Evolutionary conservation across 2,113 vertebrate species (phyloP).

Genomic region (Vulpes lagopus): DNA sequence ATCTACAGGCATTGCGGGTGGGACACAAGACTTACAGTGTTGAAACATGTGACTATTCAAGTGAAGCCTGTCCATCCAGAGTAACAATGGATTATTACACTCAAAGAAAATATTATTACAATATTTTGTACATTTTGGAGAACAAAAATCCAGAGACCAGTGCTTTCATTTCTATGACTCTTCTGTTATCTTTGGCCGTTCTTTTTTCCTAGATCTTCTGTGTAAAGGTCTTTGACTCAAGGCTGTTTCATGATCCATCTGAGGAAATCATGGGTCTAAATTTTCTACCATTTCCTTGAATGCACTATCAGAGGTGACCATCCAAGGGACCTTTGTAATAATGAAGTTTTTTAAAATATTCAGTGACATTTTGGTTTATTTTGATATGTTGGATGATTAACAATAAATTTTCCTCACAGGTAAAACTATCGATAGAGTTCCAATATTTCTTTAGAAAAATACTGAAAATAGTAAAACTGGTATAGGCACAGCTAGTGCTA

Average conservation of each 20-base stretch:
- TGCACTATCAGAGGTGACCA: not conserved
- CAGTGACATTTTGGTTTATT: not conserved
- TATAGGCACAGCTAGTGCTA: not conserved
- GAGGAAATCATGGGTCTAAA: not conserved
- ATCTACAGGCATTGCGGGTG: not conserved
- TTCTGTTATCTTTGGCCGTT: conserved; percentile 50
- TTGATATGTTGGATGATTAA: not conserved
- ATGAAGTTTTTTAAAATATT: not conserved
- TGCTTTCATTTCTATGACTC: not conserved
- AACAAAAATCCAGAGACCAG: not conserved
- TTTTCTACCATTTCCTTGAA: not conserved
- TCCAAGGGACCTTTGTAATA: not conserved
- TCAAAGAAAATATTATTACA: not conserved
- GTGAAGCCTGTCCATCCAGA: not conserved
- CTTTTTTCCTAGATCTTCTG: not conserved
- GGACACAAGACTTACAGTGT: not conserved
- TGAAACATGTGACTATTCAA: not conserved
- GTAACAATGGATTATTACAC: not conserved
- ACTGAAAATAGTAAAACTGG: not conserved
- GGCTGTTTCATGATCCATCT: not conserved
- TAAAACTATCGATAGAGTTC: not conserved
- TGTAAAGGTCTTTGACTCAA: conserved; percentile 20
- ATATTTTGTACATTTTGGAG: no score
- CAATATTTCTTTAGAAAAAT: conserved; percentile 12
- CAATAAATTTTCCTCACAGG: not conserved